These are phyloP conservation scores for Myotis lucifugus DNA, from an alignment of 2,113 vertebrate genomes.

Conservation along the genomic window DNA sequence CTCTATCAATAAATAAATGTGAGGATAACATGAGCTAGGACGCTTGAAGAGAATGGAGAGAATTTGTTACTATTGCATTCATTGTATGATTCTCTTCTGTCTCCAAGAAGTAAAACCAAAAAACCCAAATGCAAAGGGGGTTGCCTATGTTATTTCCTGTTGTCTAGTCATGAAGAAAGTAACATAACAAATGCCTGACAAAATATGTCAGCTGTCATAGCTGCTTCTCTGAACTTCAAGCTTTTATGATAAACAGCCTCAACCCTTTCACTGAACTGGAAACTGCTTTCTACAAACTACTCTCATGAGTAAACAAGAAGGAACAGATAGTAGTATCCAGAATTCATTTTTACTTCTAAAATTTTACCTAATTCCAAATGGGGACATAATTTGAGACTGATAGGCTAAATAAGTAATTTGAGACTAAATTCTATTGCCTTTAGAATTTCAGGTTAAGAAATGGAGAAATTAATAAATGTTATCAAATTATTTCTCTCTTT, in stretches of 20 bases:
- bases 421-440: not conserved
- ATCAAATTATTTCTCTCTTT: conserved; percentile 7
- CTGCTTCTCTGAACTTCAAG: not conserved
- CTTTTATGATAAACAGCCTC: not conserved
- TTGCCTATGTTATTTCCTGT: not conserved
- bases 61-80: not conserved
- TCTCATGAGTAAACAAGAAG: not conserved
- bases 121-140: not conserved
- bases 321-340: not conserved
- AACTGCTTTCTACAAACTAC: not conserved
- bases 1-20: not conserved
- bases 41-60: not conserved
- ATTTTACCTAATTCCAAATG: not conserved
- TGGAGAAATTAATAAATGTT: not conserved
- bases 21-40: not conserved
- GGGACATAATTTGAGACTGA: not conserved
- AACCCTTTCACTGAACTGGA: not conserved
- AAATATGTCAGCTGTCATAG: not conserved
- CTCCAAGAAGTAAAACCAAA: not conserved
- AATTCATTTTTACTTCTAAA: conserved; percentile 3
- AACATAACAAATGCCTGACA: not conserved
- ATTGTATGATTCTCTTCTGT: not conserved
- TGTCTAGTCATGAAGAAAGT: not conserved
- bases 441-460: not conserved
- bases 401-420: not conserved